A percentile compares a stretch with the other conserved stretches of the same genome.
These are phyloP conservation scores for Lampropteryx suffumata DNA, from an alignment of 2,888 invertebrate genomes.

Conservation along the genomic window DNA sequence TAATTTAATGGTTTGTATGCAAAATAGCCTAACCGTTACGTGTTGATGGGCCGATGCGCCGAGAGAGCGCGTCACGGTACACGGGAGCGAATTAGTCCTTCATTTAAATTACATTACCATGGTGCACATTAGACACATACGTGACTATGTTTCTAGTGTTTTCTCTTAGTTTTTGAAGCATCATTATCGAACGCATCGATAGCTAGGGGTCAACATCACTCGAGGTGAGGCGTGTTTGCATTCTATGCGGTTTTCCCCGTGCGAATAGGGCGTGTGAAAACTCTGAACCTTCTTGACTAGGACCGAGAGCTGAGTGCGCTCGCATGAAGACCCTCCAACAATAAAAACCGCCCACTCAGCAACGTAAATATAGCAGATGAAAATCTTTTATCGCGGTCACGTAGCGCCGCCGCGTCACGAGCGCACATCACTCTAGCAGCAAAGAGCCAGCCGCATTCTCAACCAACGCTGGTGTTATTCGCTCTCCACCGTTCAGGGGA, in stretches of 20 bases:
- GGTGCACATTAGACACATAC: conserved; percentile 62
- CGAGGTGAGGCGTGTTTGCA: conserved; percentile 39
- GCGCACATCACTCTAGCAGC: conserved; percentile 77
- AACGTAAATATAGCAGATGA: conserved; percentile 82
- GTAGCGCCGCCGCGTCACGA: conserved; percentile 79
- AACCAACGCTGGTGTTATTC: conserved; percentile 75
- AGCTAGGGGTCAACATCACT: conserved; percentile 56
- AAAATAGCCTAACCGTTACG: conserved; percentile 80
- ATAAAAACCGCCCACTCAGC: conserved; percentile 81
- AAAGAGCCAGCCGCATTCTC: conserved; percentile 77
- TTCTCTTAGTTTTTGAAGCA: conserved; percentile 49
- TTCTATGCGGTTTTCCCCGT: conserved; percentile 56
- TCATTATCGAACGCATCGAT: conserved; percentile 59
- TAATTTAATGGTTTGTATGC: conserved; percentile 83
- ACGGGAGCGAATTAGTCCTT: conserved; percentile 78
- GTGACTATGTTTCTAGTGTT: conserved; percentile 53
- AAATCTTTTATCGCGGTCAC: conserved; percentile 83
- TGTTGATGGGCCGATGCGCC: conserved; percentile 77
- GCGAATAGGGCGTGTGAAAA: conserved; percentile 73
- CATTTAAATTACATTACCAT: conserved; percentile 78
- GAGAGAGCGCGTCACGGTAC: conserved; percentile 77
- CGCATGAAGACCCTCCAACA: conserved; percentile 71
- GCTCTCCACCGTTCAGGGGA: conserved; percentile 58
- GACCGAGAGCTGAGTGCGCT: conserved; percentile 54
- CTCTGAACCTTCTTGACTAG: conserved; percentile 50